Conservation (phyloP, 2,113 vertebrate species). For the Philantomba maxwellii region DNA sequence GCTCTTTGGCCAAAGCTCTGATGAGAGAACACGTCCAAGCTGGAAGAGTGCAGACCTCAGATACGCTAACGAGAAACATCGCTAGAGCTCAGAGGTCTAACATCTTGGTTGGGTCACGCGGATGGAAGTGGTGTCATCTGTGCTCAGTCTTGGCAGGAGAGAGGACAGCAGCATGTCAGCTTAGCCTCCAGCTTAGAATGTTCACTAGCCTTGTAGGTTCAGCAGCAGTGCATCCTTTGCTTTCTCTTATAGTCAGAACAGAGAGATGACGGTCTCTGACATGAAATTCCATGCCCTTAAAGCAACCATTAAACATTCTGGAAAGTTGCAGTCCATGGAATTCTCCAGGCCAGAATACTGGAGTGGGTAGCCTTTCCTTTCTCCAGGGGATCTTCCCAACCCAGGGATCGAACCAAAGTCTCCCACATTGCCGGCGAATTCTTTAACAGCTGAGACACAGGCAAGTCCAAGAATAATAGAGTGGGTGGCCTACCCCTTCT, state of each 20-base stretch:
- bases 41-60: neutral
- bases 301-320: neutral
- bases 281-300: neutral
- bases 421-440: accelerated
- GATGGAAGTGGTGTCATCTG: neutral
- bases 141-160: neutral
- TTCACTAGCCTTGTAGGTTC: neutral
- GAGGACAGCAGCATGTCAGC: neutral
- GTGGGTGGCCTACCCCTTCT: neutral
- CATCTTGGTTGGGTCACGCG: neutral
- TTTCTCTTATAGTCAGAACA: neutral
- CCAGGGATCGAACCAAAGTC: neutral
- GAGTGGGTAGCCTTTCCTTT: neutral
- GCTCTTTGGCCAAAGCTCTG: neutral
- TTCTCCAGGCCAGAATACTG: neutral
- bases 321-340: neutral
- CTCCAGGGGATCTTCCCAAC: neutral
- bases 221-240: neutral
- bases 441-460: neutral
- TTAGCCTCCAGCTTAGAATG: neutral
- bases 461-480: neutral
- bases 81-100: neutral
- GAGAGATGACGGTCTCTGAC: neutral
- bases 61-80: slow-evolving; percentile 31
- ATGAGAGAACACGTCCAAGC: neutral